These are phyloP conservation scores for Protomyctophum bolini DNA, from an alignment of 2,113 vertebrate genomes.

Conservation along the genomic window DNA sequence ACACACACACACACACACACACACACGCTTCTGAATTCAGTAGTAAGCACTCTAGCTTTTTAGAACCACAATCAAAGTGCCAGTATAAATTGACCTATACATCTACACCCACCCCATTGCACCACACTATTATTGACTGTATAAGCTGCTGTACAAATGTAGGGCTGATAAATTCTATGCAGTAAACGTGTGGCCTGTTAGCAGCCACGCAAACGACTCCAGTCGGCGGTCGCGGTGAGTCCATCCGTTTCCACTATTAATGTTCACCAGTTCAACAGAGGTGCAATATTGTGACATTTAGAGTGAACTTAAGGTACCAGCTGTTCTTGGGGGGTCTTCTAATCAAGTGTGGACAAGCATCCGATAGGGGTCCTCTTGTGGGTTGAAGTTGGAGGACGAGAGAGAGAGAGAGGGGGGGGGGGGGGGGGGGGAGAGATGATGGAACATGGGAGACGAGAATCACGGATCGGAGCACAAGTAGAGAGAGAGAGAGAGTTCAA, in stretches of 20 bases:
- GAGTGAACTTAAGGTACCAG: too few relatives aligned
- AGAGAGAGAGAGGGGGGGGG: constrained; percentile 18
- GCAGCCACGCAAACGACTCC: not conserved
- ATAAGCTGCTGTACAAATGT: not conserved
- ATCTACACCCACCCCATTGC: not conserved
- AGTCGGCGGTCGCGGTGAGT: not conserved
- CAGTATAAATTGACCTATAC: constrained; percentile 11
- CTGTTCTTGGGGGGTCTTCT: too few relatives aligned
- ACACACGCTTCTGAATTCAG: constrained; percentile 37
- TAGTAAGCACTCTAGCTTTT: constrained; percentile 37
- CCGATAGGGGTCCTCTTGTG: not conserved
- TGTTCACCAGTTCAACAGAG: not conserved
- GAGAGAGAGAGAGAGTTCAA: not conserved
- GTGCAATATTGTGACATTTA: too few relatives aligned
- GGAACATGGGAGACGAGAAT: not conserved
- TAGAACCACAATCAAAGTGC: not conserved
- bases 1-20: not conserved
- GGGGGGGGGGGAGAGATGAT: not conserved
- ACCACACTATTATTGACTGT: not conserved
- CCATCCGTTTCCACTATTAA: not conserved
- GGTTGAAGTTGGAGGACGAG: not conserved
- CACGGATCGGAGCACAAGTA: constrained; percentile 2
- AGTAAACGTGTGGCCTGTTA: constrained; percentile 13
- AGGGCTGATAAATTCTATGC: not conserved
- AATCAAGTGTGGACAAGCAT: not conserved